Base-by-base conservation (phyloP, 2,113 vertebrate genomes). In the Nothobranchius kuhntae region DNA sequence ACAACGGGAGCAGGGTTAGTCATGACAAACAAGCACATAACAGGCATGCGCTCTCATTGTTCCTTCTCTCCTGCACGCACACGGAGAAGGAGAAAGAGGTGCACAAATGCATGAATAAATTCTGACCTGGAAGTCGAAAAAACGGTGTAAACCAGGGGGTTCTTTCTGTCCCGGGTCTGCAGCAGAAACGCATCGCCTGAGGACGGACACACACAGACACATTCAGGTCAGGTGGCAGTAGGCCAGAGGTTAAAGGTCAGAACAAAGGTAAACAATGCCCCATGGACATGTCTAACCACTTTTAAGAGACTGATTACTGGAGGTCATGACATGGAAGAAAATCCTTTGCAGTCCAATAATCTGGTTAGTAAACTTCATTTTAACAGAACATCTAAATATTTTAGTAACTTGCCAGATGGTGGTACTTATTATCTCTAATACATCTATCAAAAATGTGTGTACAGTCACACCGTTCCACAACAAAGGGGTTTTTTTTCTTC, bases 111-210 rank as follows among this genome's bases (percentile, higher is more conserved):
- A 42, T 56, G 42, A 75, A 60, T 68, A 53, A 52, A 74, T 65
- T 85, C 92, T 80, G 52, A 97, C 96, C 98, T 99, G 90, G 97
- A 96, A 26, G 95, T 98, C 42, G 96, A 95, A 84, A 99, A 99
- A 86, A 96, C 83, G 0, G 95, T 92, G 1, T 99, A 99, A 77
- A 99, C 92, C 77, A 99, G 91, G 0, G 96, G 96, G 75, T 95
- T 96, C 80, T 95, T 96, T 72, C 92, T 94, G 92, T 99, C 97
- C 67, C 92, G 89, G 0, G 96, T 96, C 80, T 96, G 94, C 79
- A 99, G 87, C 86, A 99, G 88, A 77, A 98, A 99, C 54, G 98
- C 95, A 0, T 99, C 96, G 55, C 94, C 98, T 98, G 91, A 80
- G 76, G 83, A 77, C 38, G 8, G 40, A 85, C 38, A 77, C 70